phyloP scores from a whole-genome alignment of 2,113 vertebrate genomes.

The Oceanites oceanicus region DNA sequence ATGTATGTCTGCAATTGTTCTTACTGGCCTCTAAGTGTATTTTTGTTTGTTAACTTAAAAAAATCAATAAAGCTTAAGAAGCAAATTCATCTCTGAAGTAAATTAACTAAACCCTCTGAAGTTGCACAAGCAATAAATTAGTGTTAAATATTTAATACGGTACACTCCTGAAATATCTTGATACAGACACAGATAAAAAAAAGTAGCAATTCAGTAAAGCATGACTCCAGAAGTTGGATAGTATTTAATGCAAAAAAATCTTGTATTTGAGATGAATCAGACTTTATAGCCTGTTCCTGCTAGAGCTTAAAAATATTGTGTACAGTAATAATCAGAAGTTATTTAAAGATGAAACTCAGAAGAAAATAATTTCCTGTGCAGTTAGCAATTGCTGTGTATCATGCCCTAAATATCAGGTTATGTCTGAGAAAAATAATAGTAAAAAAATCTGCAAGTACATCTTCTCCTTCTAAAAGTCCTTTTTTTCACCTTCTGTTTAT shows the following conservation, averaged over 20 bases:
- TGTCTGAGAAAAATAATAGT: neutral
- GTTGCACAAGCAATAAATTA: neutral
- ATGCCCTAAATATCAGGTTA: neutral
- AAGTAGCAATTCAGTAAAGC: neutral
- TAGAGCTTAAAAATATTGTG: neutral
- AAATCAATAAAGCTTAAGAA: neutral
- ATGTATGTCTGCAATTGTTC: neutral
- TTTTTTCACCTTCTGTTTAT: neutral
- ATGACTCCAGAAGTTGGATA: neutral
- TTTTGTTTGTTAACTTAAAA: neutral
- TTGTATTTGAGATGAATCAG: neutral
- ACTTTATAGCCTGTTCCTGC: neutral
- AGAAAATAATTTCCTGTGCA: neutral
- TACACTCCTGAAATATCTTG: neutral
- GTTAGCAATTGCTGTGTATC: neutral
- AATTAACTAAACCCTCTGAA: neutral
- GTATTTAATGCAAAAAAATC: neutral
- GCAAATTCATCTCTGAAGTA: neutral
- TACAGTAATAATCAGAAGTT: neutral
- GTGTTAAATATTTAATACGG: neutral
- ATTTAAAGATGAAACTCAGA: neutral
- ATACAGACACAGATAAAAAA: neutral
- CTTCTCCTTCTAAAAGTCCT: constrained; percentile 3
- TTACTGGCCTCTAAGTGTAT: neutral
- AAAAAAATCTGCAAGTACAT: neutral